phyloP scores from a whole-genome alignment of 2,888 invertebrate genomes.

The Stramonita haemastoma region DNA sequence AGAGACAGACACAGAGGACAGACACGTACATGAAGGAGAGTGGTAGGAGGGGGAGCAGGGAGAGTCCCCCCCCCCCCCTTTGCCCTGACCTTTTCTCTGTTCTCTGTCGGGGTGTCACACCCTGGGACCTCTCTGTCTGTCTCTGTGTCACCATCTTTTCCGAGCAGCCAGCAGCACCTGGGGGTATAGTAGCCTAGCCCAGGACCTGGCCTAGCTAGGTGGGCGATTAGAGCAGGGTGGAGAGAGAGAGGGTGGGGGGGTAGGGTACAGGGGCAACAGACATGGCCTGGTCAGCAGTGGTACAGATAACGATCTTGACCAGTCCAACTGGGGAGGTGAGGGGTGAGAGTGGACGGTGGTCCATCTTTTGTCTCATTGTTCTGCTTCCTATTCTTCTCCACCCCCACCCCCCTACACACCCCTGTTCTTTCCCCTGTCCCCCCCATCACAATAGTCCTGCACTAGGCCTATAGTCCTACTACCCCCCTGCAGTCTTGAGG shows the following conservation, averaged over 20 bases:
- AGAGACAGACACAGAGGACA: too few relatives aligned
- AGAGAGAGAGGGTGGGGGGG: background rate
- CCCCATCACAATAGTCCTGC: too few relatives aligned
- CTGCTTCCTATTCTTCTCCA: background rate
- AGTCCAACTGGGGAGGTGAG: background rate
- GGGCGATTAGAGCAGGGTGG: background rate
- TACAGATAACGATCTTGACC: conserved; percentile 23
- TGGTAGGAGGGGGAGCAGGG: too few relatives aligned
- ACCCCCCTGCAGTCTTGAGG: background rate
- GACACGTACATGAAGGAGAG: too few relatives aligned
- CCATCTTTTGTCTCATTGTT: conserved; percentile 16
- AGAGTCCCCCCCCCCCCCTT: background rate
- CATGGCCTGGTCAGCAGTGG: background rate
- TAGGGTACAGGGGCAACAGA: background rate
- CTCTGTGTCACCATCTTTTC: background rate
- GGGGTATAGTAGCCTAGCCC: background rate
- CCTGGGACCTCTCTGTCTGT: background rate
- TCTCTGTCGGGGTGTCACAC: background rate
- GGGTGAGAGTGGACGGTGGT: background rate
- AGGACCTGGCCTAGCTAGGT: background rate
- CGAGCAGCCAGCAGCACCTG: too few relatives aligned
- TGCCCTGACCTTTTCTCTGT: background rate
- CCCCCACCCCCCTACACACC: background rate
- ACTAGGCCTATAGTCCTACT: background rate
- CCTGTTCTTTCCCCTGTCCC: background rate